Conservation (phyloP, 2,113 vertebrate species). For the Heterocephalus glaber region DNA sequence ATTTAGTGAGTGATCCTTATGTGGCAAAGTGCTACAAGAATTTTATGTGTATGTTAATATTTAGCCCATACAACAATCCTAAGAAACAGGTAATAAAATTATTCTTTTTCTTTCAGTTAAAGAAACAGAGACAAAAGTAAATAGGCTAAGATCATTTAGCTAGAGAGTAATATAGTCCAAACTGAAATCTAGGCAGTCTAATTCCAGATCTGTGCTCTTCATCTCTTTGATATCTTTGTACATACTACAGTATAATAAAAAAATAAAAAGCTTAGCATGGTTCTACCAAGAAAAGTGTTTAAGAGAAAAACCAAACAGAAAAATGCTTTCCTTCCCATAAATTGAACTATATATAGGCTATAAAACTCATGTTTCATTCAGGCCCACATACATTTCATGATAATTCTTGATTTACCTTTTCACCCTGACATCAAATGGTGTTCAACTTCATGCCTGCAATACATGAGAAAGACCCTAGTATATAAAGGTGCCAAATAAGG, state of each 20-base stretch:
- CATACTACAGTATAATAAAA: background rate
- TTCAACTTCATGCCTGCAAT: background rate
- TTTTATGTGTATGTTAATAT: slow-evolving; percentile 28
- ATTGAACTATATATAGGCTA: background rate
- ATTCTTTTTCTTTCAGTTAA: background rate
- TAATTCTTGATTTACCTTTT: background rate
- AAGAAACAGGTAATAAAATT: slow-evolving; percentile 1
- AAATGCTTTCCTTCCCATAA: background rate
- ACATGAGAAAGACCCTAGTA: background rate
- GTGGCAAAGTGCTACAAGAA: background rate
- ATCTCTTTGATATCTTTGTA: background rate
- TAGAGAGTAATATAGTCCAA: background rate
- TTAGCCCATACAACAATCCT: background rate
- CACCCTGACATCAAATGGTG: background rate
- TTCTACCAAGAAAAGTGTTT: background rate
- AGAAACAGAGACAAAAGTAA: slow-evolving; percentile 25
- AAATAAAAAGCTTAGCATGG: slow-evolving; percentile 23
- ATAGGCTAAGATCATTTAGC: background rate
- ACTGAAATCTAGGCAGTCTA: background rate
- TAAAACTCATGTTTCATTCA: background rate
- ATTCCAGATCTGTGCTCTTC: slow-evolving; percentile 32
- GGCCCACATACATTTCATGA: background rate
- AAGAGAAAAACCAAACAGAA: background rate
- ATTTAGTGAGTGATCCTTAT: background rate
- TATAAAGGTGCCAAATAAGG: background rate